Percentiles rank a stretch among this genome's conserved stretches.
These are phyloP conservation scores for Propsilocerus akamusi DNA, from an alignment of 1,140 invertebrate genomes.

Conservation along the genomic window DNA sequence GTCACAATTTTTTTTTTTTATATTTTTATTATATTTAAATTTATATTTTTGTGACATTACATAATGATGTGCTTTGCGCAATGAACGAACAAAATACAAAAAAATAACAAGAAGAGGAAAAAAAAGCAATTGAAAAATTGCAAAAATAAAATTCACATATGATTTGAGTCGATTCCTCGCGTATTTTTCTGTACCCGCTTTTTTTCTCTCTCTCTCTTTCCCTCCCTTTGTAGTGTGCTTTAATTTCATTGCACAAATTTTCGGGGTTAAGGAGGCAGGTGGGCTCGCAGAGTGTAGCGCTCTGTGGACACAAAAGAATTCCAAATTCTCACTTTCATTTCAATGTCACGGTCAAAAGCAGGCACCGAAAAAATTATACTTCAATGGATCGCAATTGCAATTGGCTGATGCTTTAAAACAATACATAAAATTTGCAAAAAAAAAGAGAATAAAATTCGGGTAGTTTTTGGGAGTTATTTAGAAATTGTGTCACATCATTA, in stretches of 20 bases:
- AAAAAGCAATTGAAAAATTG: background rate
- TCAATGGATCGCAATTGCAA: no score
- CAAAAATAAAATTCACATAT: background rate
- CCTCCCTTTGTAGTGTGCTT: background rate
- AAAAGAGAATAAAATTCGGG: no score
- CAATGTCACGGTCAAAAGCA: conserved; percentile 2
- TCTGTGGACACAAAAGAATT: background rate
- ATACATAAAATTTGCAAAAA: no score
- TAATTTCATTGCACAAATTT: background rate
- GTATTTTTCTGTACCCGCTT: no score
- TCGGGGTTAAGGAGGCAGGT: background rate
- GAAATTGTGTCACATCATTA: no score
- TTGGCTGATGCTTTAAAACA: no score
- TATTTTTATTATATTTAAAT: background rate
- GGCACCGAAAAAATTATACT: background rate
- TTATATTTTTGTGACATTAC: background rate
- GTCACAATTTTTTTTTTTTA: no score
- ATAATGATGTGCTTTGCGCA: background rate
- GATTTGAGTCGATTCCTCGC: background rate
- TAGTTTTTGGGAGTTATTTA: no score
- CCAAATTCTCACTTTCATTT: conserved; percentile 4
- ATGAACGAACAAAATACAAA: background rate
- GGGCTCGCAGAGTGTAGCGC: background rate
- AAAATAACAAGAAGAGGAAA: background rate
- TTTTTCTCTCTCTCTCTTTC: background rate